Percentiles rank a stretch among this genome's conserved stretches.
These are phyloP conservation scores for Cichlasoma orientale DNA, from an alignment of 2,797 vertebrate species.

Conservation along the genomic window DNA sequence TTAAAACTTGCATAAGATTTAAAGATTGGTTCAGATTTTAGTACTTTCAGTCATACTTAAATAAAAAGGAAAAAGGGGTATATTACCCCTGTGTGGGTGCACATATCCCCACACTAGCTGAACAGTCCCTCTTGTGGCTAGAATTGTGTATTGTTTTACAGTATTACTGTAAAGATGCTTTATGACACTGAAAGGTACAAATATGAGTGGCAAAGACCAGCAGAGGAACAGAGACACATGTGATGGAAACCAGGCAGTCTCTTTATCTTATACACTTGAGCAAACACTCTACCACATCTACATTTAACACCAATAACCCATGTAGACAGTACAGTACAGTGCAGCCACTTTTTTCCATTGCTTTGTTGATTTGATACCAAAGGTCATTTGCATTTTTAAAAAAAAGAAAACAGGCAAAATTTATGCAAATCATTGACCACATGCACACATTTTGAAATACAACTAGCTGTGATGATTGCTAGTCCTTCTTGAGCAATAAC, in stretches of 20 bases:
- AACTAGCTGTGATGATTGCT: not conserved
- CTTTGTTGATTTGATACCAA: not conserved
- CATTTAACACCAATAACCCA: not conserved
- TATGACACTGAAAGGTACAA: not conserved
- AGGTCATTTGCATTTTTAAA: not conserved
- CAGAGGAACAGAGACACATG: slow-evolving; percentile 41
- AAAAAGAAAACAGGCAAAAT: not conserved
- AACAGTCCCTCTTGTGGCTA: slow-evolving; percentile 40
- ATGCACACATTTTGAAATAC: not conserved
- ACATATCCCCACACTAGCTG: not conserved
- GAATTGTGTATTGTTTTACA: slow-evolving; percentile 11
- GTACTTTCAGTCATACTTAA: no score
- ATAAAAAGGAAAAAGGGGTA: not conserved
- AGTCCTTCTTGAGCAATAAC: not conserved
- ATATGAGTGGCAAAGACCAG: not conserved
- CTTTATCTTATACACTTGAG: not conserved
- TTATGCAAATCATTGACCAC: not conserved
- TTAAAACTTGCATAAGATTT: not conserved
- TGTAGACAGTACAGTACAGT: not conserved
- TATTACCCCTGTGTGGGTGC: not conserved
- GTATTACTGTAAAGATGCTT: not conserved
- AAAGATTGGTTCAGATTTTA: no score
- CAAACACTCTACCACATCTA: not conserved
- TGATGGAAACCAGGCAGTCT: slow-evolving; percentile 33
- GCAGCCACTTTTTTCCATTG: not conserved